phyloP scores from a whole-genome alignment of 92 coral and sea anemone genomes.

The Pocillopora grandis region DNA sequence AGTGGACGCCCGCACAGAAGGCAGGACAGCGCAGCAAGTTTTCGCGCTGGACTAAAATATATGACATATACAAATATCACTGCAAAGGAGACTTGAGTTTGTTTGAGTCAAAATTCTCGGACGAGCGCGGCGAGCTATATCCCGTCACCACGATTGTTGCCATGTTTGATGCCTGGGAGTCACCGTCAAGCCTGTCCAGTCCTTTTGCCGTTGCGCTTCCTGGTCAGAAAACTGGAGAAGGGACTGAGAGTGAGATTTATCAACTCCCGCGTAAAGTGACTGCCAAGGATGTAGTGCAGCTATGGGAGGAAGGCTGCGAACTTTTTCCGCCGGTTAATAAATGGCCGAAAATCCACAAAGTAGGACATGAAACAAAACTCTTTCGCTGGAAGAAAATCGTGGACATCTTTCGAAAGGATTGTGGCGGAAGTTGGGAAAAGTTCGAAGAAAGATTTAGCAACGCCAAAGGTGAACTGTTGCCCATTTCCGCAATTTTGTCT shows the following conservation, averaged over 20 bases:
- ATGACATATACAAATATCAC: slow-evolving; percentile 96
- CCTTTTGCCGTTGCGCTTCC: slow-evolving; percentile 32
- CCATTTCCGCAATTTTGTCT: slow-evolving; percentile 90
- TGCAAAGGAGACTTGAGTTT: slow-evolving; percentile 80
- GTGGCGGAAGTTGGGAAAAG: slow-evolving; percentile 91
- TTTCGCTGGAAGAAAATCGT: slow-evolving; percentile 98
- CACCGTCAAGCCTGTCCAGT: slow-evolving; percentile 56
- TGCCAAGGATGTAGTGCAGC: slow-evolving; percentile 91
- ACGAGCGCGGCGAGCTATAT: slow-evolving; percentile 87
- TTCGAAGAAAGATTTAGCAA: slow-evolving; percentile 87
- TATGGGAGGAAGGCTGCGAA: slow-evolving; percentile 99
- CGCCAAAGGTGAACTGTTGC: slow-evolving; percentile 87
- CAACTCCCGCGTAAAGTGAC: slow-evolving; percentile 96
- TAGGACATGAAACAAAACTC: slow-evolving; percentile 97
- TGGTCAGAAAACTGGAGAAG: slow-evolving; percentile 48
- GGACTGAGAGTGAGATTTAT: slow-evolving; percentile 67
- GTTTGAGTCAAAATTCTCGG: slow-evolving; percentile 84
- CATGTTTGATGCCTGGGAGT: slow-evolving; percentile 93
- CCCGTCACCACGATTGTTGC: slow-evolving; percentile 98
- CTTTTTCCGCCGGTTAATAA: slow-evolving; percentile 86
- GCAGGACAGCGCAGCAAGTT: slow-evolving; percentile 98
- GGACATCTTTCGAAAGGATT: slow-evolving; percentile 95
- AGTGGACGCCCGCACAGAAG: slow-evolving; percentile 95
- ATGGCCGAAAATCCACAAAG: slow-evolving; percentile 96
- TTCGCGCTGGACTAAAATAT: slow-evolving; percentile 99